Base-by-base conservation (phyloP, 1,140 invertebrate genomes). In the Pseudomyrmex concolor region DNA sequence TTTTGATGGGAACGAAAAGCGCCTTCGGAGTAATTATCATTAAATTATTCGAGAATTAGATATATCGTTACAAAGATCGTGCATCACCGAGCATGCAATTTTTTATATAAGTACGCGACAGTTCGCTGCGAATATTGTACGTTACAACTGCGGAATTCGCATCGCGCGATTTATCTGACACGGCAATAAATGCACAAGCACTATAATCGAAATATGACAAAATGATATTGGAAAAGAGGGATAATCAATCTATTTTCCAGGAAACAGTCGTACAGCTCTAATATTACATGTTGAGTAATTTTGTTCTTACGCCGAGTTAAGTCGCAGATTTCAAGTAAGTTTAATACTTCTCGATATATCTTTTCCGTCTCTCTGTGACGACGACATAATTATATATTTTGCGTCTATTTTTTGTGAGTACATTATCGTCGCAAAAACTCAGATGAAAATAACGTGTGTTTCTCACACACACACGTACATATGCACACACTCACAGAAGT, bases 241-340 rank as follows among this genome's bases (percentile, higher is more conserved):
- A 48, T 70, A 70, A 70, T 80, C 66, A 54, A 70, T 71, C 66
- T 60, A 59, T 71, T 19, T 54, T 68, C 0, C 7, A 45, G 34
- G 51, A 25, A 22, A 70, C 19, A n/a, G 34, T 45, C 15, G 1
- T 34, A 76, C 12, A 68, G 70, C 64, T 64, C 5, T 50, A 50
- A 67, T 77, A 45, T 77, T 64, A 63, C 57, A 19, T 43, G 22
- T 13, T 34, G 19, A 59, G 19, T 45, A 48, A 80, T 70, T 59
- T 19, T 43, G 76, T 4, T 34, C 12, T 76, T 76, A 64, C n/a
- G 25, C n/a, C 19, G 51, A 50, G 5, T 34, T 17, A 78, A 78
- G 43, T 59, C 19, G 13, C n/a, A 51, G 63, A 68, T 68, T 57
- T 57, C 19, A 34, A 34, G 5, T 34, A 34, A 34, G 34, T 51